These are phyloP conservation scores for Aphidius gifuensis DNA, from an alignment of 1,140 invertebrate species.

Conservation along the genomic window DNA sequence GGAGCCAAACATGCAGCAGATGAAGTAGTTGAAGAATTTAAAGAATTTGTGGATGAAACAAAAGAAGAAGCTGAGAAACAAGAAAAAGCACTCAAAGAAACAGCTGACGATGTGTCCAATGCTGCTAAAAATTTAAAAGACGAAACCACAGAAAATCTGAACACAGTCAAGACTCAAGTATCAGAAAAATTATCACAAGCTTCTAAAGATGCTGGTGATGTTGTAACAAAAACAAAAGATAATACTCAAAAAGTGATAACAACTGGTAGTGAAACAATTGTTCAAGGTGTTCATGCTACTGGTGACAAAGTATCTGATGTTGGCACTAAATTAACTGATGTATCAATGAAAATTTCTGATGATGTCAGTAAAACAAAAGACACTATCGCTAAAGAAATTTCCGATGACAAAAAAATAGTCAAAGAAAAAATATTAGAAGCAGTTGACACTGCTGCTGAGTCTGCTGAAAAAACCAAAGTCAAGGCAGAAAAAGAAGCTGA, in stretches of 20 bases:
- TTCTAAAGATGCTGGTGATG: background rate
- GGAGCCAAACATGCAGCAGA: conserved; percentile 30
- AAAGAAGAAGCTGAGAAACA: conserved; percentile 21
- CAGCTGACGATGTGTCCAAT: background rate
- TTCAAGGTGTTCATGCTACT: background rate
- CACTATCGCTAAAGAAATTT: conserved; percentile 18
- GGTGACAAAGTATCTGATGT: background rate
- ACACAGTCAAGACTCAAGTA: conserved; percentile 7
- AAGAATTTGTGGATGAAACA: conserved; percentile 23
- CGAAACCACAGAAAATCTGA: conserved; percentile 2
- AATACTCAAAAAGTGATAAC: background rate
- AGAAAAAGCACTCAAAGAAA: conserved; percentile 17
- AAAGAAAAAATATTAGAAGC: conserved; percentile 20
- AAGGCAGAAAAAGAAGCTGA: conserved; percentile 19
- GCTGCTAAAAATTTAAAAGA: background rate
- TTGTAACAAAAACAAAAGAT: background rate
- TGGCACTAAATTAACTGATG: conserved; percentile 1
- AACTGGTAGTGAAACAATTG: background rate
- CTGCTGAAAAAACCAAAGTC: conserved; percentile 27
- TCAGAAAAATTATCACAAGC: conserved; percentile 9
- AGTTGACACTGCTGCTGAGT: conserved; percentile 15
- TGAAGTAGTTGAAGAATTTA: conserved; percentile 33
- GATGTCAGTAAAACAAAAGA: conserved; percentile 3
- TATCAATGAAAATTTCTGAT: conserved; percentile 3
- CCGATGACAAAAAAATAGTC: conserved; percentile 21